These are phyloP conservation scores for Meloidogyne floridensis DNA, from an alignment of 1,140 invertebrate genomes.

Conservation along the genomic window DNA sequence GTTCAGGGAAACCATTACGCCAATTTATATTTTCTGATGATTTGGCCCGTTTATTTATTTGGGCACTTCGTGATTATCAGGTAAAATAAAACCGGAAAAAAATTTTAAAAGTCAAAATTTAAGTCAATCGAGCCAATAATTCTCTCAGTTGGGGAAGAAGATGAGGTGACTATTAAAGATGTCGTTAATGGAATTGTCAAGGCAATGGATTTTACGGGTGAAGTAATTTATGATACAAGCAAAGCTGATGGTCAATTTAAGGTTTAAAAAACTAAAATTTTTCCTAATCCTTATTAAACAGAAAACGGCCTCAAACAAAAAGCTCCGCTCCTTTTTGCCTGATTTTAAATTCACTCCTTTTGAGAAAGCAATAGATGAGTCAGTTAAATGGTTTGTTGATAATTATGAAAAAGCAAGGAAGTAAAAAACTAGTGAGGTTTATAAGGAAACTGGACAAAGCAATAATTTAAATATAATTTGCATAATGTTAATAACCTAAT, in stretches of 20 bases:
- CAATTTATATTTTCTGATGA: conserved; percentile 97
- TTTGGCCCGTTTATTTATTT: conserved; percentile 85
- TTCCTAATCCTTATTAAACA: background rate
- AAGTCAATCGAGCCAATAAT: conserved; percentile 65
- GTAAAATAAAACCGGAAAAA: conserved; percentile 23
- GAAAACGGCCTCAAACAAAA: conserved; percentile 93
- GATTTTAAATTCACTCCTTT: conserved; percentile 87
- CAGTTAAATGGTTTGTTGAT: conserved; percentile 83
- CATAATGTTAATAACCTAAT: conserved; percentile 7
- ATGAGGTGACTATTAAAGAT: conserved; percentile 62
- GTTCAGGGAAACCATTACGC: conserved; percentile 85
- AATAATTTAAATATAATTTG: background rate
- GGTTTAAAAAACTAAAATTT: background rate
- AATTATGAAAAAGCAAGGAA: conserved; percentile 81
- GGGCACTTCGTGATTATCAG: conserved; percentile 72
- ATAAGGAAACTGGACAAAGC: background rate
- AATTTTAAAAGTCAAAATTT: conserved; percentile 18
- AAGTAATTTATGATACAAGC: conserved; percentile 73
- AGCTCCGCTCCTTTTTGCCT: conserved; percentile 79
- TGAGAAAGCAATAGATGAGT: conserved; percentile 78
- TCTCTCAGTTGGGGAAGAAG: conserved; percentile 62
- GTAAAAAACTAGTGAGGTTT: conserved; percentile 62
- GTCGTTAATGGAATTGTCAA: conserved; percentile 64
- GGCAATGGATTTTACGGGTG: conserved; percentile 62
- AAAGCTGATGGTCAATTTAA: conserved; percentile 96